Conservation (phyloP, 2,888 invertebrate genomes). For the Prostheceraeus crozeri region DNA sequence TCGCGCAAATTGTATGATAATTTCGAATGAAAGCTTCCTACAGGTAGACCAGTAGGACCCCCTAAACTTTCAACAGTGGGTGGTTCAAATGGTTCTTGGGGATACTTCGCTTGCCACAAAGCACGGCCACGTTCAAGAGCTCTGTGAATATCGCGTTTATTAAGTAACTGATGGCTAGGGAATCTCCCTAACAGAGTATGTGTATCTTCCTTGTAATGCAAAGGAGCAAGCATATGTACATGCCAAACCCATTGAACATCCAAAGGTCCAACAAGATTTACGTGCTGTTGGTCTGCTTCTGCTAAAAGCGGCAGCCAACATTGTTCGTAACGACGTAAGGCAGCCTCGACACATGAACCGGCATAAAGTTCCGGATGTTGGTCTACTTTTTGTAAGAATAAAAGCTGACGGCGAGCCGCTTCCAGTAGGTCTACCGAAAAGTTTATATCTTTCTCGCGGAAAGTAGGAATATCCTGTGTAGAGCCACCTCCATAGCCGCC, state of each 20-base stretch:
- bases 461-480: too few species aligned
- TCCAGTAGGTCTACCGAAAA: conserved; percentile 44
- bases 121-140: conserved; percentile 45
- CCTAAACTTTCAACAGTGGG: conserved; percentile 37
- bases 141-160: conserved; percentile 46
- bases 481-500: too few species aligned
- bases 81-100: conserved; percentile 48
- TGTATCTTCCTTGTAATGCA: conserved; percentile 49
- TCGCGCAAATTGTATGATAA: conserved; percentile 55
- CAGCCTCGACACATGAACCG: conserved; percentile 53
- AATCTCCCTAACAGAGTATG: conserved; percentile 46
- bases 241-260: conserved; percentile 60
- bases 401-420: conserved; percentile 44
- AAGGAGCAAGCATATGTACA: conserved; percentile 54
- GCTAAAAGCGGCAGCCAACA: conserved; percentile 59
- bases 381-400: conserved; percentile 47
- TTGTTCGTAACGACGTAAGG: conserved; percentile 58
- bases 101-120: conserved; percentile 49
- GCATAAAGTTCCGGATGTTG: conserved; percentile 46
- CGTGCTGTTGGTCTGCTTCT: conserved; percentile 24
- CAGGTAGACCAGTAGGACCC: conserved; percentile 1
- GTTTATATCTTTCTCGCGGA: conserved; percentile 38
- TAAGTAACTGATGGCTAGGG: conserved; percentile 56
- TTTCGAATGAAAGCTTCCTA: conserved; percentile 43
- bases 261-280: conserved; percentile 52